Evolutionary conservation across 2,888 invertebrate species (phyloP), one percentile per base, ranked within the genome.

Genomic region (Pyrrhia umbra): DNA sequence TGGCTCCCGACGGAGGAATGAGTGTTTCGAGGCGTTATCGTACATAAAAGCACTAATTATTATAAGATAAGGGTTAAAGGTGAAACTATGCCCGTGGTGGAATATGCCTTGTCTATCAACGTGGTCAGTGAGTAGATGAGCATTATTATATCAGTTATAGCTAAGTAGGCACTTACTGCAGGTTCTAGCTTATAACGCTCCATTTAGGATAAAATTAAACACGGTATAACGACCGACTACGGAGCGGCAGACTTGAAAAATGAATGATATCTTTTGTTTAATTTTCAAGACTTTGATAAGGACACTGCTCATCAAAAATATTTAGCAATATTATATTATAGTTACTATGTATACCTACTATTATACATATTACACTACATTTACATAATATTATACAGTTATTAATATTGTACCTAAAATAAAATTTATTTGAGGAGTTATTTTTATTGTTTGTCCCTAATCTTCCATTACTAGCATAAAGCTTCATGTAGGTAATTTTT

Each of bases 151-250:
- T 10, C 3, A 13, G 2, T n/a, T 21, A 18, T 34, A 51, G 6
- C 3, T 51, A 37, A 39, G 37, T 55, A 56, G 51, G 30, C 55
- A 84, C 86, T 87, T 56, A 88, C 89, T 6, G 79, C 56, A 13
- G 82, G 77, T 68, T 85, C 85, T 46, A 82, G 81, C 70, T 70
- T 88, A 61, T 89, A 90, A 6, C 76, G 50, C 77, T 89, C 86
- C 89, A 89, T 88, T 81, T 70, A 40, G 42, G 3, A 15, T 30
- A 10, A 27, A 25, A 40, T 15, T 34, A 23, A 21, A 46, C 16
- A 45, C 54, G 52, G 16, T 21, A 43, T 23, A 42, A 39, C 51
- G 55, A 49, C 57, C 43, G 65, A 51, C 60, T 74, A 18, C 58
- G 23, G 16, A 45, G 64, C 34, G 30, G 46, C 20, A 13, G 60